Evolutionary conservation across 2,888 invertebrate genomes (phyloP), one percentile per base, ranked within the genome.

Genomic region (Geotrupes spiniger): DNA sequence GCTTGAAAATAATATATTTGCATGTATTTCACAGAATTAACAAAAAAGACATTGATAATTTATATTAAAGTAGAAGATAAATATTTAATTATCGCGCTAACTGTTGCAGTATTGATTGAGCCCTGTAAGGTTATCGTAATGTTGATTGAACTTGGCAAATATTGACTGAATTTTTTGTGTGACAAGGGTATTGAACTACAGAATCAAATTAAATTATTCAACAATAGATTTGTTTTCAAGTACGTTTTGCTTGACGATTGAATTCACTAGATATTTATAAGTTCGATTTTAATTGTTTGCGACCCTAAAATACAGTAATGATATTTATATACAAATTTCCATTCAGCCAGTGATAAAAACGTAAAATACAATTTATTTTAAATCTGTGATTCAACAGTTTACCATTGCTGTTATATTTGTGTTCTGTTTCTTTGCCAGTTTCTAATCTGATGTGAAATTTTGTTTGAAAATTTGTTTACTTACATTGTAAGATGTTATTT

Each of bases 351-450:
- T 33, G 33, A 10, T 33, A 46, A 41, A 16, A 15, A 31, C 14
- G 21, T 38, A 37, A 39, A 46, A 31, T 39, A 46, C 39, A 15
- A 21, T 33, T 41, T 46, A 26, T 46, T 46, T 55, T 56, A 58
- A 52, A 63, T 60, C 63, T 64, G 63, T 64, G 64, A 64, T 63
- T 60, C 46, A 60, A 58, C 60, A 56, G 47, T 60, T 59, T 62
- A 61, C 61, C 59, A 59, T 51, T 59, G 58, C 61, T 61, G 61
- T 63, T 60, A 56, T 56, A 46, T 58, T 56, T 60, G 52, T 57
- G 50, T 54, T 57, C 43, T 45, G 42, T 44, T 43, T 49, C 17
- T 42, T 40, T 53, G 39, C 33, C 42, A 33, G 29, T 42, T 29
- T 33, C 12, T 25, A 38, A 38, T 25, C 12, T 37, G 14, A 12